Conservation (phyloP, 2,888 invertebrate genomes). For the Digitonthophagus gazella region DNA sequence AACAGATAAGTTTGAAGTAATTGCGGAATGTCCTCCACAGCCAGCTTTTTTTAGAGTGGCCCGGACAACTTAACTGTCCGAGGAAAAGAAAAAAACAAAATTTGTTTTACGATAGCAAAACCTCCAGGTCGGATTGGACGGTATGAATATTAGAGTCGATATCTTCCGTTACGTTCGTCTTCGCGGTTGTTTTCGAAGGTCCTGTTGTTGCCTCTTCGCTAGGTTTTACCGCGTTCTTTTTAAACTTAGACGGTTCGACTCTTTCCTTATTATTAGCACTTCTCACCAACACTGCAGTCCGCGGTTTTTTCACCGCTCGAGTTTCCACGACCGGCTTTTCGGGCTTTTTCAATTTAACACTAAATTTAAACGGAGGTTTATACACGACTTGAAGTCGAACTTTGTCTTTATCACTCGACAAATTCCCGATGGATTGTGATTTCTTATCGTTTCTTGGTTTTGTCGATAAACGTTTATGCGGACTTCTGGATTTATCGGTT, state of each 20-base stretch:
- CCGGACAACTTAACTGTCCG: conserved; percentile 41
- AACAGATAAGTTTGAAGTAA: conserved; percentile 35
- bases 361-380: conserved; percentile 85
- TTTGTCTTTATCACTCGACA: conserved; percentile 61
- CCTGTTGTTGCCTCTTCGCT: conserved; percentile 36
- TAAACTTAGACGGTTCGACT: conserved; percentile 29
- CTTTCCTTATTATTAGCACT: conserved; percentile 46
- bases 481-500: conserved; percentile 57
- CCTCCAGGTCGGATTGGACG: conserved; percentile 62
- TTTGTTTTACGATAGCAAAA: conserved; percentile 59
- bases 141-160: conserved; percentile 61
- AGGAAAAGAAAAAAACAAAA: conserved; percentile 56
- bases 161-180: conserved; percentile 40
- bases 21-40: conserved; percentile 44
- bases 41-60: conserved; percentile 32
- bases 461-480: conserved; percentile 52
- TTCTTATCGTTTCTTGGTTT: conserved; percentile 58
- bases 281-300: conserved; percentile 55
- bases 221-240: conserved; percentile 41
- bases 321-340: conserved; percentile 56
- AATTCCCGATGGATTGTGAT: conserved; percentile 64
- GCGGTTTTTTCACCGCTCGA: conserved; percentile 42
- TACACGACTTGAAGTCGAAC: conserved; percentile 81
- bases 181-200: background rate
- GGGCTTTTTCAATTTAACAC: conserved; percentile 72